Conservation (phyloP, 1,140 invertebrate genomes). For the Panonychus citri region DNA sequence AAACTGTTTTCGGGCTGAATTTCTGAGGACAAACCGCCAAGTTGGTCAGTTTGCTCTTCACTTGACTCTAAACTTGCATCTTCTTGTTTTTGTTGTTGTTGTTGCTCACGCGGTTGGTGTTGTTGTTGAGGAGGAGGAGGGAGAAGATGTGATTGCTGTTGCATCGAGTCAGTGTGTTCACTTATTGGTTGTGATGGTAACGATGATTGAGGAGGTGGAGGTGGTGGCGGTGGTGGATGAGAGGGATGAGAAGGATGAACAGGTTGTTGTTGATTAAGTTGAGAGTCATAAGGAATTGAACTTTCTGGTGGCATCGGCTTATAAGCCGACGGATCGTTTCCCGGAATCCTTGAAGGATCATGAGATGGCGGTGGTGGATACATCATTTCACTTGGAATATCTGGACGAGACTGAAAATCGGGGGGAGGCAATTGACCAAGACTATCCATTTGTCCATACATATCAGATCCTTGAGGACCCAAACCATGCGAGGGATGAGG, state of each 20-base stretch:
- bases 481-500: not conserved
- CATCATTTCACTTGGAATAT: not conserved
- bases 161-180: too few relatives aligned
- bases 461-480: not conserved
- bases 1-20: too few relatives aligned
- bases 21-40: too few relatives aligned
- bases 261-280: too few relatives aligned
- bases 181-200: not conserved
- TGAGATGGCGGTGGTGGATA: not conserved
- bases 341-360: conserved; percentile 2
- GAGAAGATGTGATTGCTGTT: not conserved
- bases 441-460: not conserved
- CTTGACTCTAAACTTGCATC: too few relatives aligned
- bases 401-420: too few relatives aligned
- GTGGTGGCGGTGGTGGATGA: not conserved
- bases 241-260: not conserved
- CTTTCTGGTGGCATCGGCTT: too few relatives aligned
- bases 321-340: too few relatives aligned
- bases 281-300: too few relatives aligned
- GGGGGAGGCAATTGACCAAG: not conserved
- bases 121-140: not conserved
- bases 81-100: too few relatives aligned
- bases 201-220: not conserved
- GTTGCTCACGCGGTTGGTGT: too few relatives aligned
- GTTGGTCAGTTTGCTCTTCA: too few relatives aligned